Evolutionary conservation across 2,797 vertebrate species (phyloP), one percentile per base, ranked within the genome.

Genomic region (Ambastaia sidthimunki): DNA sequence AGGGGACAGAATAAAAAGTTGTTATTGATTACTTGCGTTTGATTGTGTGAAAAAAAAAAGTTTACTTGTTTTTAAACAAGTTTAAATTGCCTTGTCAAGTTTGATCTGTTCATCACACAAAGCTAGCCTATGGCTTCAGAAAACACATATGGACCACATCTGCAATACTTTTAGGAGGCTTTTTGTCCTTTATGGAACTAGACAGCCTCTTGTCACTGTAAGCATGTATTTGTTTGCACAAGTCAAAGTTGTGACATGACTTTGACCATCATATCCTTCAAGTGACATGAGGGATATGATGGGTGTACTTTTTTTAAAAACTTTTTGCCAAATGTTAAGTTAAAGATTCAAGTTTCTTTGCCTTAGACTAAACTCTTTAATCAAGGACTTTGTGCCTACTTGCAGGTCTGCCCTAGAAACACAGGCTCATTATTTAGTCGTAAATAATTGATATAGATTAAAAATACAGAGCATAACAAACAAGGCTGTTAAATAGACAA

Each of bases 401-500:
- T 71, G 44, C 50, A 50, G 23, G 3, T 65, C 66, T 75, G 59
- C 31, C 7, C 2, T 23, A 57, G 73, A 77, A 77, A 74, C 52
- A 75, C 3, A 2, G 9, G 47, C 71, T 81, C 59, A 76, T 79
- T 74, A 74, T 71, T 55, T 71, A 4, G 28, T 71, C 78, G 55
- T 69, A 83, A 84, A 78, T 82, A 60, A 85, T 54, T 78, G 9
- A 78, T 69, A 77, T 37, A 47, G 18, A 73, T 71, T 68, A 80
- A 76, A 77, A 73, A 21, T 57, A 59, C 7, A 28, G 48, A 52
- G 44, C 28, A 31, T 12, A 81, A 71, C 68, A 77, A 82, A 76
- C 60, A 73, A 83, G 31, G 37, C 68, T 31, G 79, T 85, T 71
- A 76, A 80, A 31, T n/a, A 34, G 80, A 85, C 86, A 83, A 73